Conservation (phyloP, 2,113 vertebrate species). For the Paralichthys olivaceus region DNA sequence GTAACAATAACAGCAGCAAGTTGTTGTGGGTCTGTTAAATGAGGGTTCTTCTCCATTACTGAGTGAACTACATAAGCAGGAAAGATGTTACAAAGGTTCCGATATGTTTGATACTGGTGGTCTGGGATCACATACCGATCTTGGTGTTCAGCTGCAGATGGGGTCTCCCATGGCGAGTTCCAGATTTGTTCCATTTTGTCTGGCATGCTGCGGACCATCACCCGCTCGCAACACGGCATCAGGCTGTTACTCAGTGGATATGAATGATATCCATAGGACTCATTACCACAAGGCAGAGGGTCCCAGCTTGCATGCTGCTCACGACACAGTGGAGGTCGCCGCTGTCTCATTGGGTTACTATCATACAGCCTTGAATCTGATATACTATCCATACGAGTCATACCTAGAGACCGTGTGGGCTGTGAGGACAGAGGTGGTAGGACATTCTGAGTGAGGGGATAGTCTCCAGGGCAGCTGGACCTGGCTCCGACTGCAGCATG, state of each 20-base stretch:
- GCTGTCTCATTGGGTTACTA: conserved; percentile 92
- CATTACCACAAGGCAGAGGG: conserved; percentile 89
- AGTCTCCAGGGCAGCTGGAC: conserved; percentile 95
- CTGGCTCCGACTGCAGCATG: conserved; percentile 88
- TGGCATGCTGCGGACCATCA: conserved; percentile 98
- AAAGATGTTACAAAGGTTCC: conserved; percentile 99
- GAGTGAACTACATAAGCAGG: conserved; percentile 94
- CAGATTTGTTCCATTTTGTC: conserved; percentile 99
- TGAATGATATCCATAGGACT: conserved; percentile 91
- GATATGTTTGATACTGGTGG: conserved; percentile 97
- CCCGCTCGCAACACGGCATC: conserved; percentile 95
- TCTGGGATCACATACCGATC: conserved; percentile 93
- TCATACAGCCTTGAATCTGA: conserved; percentile 97
- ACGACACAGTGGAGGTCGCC: conserved; percentile 94
- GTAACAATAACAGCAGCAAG: conserved; percentile 96
- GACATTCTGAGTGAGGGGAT: conserved; percentile 87
- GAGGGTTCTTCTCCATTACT: conserved; percentile 99
- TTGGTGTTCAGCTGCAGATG: conserved; percentile 84
- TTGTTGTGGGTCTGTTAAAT: conserved; percentile 96
- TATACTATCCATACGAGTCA: conserved; percentile 99
- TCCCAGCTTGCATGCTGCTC: conserved; percentile 99
- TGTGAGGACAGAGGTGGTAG: conserved; percentile 87
- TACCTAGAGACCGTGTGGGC: conserved; percentile 93
- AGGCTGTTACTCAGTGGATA: conserved; percentile 92
- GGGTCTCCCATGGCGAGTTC: conserved; percentile 93